Conservation (phyloP, 2,888 invertebrate species). For the Tenthredo mesomela region DNA sequence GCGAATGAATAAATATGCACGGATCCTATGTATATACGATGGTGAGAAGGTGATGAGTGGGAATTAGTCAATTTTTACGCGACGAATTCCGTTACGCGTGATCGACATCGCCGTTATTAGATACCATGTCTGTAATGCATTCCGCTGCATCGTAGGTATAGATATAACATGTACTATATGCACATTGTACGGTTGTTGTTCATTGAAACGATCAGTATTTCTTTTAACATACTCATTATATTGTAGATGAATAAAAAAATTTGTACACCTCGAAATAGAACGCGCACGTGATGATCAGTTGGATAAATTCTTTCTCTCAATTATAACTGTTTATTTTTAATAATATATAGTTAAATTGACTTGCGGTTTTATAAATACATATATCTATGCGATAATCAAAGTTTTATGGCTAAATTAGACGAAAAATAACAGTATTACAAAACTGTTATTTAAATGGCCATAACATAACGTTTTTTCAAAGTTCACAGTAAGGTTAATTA, state of each 20-base stretch:
- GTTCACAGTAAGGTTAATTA: constrained; percentile 15
- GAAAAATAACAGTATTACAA: constrained; percentile 26
- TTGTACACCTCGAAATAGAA: background rate
- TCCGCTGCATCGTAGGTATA: background rate
- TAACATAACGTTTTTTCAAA: background rate
- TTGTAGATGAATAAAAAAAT: background rate
- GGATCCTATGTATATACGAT: background rate
- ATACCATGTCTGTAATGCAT: constrained; percentile 4
- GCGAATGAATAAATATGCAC: background rate
- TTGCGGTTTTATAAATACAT: background rate
- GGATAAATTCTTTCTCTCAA: background rate
- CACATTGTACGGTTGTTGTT: background rate
- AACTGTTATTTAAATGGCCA: constrained; percentile 22
- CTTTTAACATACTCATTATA: background rate
- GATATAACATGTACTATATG: background rate
- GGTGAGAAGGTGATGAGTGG: constrained; percentile 23
- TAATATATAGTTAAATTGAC: background rate
- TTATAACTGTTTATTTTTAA: constrained; percentile 22
- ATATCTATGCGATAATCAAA: background rate
- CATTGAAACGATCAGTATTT: constrained; percentile 2
- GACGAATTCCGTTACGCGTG: constrained; percentile 36
- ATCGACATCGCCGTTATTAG: constrained; percentile 23
- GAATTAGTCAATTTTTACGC: constrained; percentile 26
- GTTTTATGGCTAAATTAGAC: constrained; percentile 4
- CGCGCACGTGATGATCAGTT: background rate